Conservation (phyloP, 1,140 invertebrate genomes). For the Macrobrachium rosenbergii region DNA sequence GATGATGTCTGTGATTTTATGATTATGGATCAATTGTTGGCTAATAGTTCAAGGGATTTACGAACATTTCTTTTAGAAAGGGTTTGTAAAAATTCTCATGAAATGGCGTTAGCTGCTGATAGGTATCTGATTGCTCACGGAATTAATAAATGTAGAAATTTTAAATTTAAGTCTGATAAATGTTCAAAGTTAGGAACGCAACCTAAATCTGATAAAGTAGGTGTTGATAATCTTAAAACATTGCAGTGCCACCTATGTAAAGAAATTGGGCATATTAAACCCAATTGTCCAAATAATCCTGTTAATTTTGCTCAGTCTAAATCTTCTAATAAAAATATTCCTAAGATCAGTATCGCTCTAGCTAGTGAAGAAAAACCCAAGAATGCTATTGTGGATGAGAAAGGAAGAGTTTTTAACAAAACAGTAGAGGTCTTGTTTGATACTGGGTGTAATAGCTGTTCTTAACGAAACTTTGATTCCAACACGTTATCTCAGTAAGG, state of each 20-base stretch:
- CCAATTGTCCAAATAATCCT: no score
- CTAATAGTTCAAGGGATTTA: background rate
- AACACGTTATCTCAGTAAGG: background rate
- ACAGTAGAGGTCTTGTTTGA: no score
- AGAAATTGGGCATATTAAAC: no score
- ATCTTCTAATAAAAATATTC: no score
- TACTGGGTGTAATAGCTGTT: no score
- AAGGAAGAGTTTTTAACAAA: no score
- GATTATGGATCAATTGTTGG: background rate
- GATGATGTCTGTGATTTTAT: background rate
- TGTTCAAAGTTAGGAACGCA: background rate
- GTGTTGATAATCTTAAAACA: no score
- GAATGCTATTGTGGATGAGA: no score
- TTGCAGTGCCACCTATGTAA: no score
- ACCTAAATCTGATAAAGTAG: background rate
- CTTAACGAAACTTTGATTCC: background rate
- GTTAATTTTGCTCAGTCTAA: no score
- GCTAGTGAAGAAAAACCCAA: no score
- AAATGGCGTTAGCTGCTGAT: conserved; percentile 1
- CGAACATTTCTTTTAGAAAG: background rate
- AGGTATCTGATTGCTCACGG: background rate
- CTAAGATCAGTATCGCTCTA: no score
- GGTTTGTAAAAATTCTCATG: background rate
- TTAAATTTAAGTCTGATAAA: background rate
- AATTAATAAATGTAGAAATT: background rate